Conservation (phyloP, 2,113 vertebrate genomes). For the Corythaixoides concolor region DNA sequence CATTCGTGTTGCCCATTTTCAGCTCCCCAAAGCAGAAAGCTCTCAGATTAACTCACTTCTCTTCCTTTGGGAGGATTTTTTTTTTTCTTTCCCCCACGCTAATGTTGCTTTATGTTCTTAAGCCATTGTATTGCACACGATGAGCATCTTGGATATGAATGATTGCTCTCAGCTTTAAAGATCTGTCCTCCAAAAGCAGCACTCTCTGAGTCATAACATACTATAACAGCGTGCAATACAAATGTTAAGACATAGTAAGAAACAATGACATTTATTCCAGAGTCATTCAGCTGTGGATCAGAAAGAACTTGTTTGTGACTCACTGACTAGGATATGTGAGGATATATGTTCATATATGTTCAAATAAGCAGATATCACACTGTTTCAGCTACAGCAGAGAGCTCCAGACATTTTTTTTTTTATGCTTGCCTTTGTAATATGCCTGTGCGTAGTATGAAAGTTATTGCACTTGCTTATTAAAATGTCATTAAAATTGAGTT, state of each 20-base stretch:
- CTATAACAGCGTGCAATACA: background rate
- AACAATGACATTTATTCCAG: background rate
- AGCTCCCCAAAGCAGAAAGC: slow-evolving; percentile 45
- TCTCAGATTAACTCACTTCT: slow-evolving; percentile 33
- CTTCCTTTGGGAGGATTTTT: slow-evolving; percentile 19
- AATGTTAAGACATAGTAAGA: background rate
- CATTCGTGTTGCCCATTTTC: slow-evolving; percentile 50
- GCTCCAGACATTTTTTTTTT: background rate
- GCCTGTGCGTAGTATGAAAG: background rate
- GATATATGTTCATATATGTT: background rate
- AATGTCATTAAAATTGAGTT: background rate
- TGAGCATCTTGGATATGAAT: background rate
- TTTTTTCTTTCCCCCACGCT: background rate
- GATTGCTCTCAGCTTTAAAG: background rate
- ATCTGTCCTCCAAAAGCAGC: background rate
- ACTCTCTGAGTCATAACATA: background rate
- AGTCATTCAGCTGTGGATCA: background rate
- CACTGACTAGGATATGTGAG: background rate
- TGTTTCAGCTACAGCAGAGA: background rate
- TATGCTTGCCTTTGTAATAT: background rate
- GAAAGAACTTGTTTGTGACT: background rate
- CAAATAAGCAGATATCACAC: background rate
- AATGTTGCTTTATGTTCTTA: background rate
- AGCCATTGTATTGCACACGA: background rate
- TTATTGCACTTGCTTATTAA: background rate